A percentile compares a stretch with the other conserved stretches of the same genome.
phyloP scores from a whole-genome alignment of 2,113 vertebrate genomes.

The Pteruthius melanotis region DNA sequence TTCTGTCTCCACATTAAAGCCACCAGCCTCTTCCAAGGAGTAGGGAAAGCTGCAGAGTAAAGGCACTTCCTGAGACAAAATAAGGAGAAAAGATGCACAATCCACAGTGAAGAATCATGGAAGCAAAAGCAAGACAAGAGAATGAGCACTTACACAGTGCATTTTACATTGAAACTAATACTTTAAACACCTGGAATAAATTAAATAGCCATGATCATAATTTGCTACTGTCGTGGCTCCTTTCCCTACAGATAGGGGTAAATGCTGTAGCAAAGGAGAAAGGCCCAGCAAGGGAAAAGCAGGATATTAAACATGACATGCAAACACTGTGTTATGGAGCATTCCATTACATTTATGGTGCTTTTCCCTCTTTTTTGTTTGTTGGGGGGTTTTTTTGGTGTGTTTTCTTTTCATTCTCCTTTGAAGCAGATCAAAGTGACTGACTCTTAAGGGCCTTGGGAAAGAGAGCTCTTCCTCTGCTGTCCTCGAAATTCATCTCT shows the following conservation, averaged over 20 bases:
- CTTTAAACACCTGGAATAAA: not conserved
- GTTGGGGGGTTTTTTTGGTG: not conserved
- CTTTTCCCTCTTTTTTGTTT: not conserved
- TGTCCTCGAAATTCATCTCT: not conserved
- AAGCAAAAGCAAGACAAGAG: not conserved
- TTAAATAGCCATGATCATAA: not conserved
- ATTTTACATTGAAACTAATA: not conserved
- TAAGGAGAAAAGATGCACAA: not conserved
- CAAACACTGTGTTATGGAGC: accelerated
- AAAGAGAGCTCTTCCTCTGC: not conserved
- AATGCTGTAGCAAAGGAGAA: not conserved
- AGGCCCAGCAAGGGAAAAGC: not conserved
- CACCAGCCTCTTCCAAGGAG: not conserved
- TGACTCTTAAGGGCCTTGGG: not conserved
- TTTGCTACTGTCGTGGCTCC: not conserved
- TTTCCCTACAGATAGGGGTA: not conserved
- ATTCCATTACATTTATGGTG: not conserved
- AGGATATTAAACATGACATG: not conserved
- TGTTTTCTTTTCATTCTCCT: not conserved
- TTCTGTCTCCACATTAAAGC: not conserved
- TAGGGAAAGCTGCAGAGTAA: not conserved
- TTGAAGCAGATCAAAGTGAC: not conserved
- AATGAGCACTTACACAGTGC: not conserved
- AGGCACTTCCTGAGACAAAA: not conserved
- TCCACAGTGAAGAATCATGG: not conserved